Percentiles rank a stretch among this genome's conserved stretches.
These are phyloP conservation scores for Hetaerina titia DNA, from an alignment of 2,888 invertebrate genomes.

Conservation along the genomic window DNA sequence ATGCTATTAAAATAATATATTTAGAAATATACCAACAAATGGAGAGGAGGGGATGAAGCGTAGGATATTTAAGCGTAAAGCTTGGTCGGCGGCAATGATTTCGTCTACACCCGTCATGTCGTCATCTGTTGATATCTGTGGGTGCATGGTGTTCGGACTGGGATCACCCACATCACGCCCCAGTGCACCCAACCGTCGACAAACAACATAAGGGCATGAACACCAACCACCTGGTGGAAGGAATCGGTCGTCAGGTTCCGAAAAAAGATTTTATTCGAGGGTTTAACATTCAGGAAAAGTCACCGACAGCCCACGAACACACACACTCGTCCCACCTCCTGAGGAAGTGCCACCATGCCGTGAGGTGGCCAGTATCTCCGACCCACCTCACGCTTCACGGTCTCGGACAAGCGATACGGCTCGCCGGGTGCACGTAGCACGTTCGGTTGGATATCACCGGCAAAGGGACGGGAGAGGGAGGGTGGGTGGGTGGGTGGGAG, in stretches of 20 bases:
- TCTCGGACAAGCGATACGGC: slow-evolving; percentile 53
- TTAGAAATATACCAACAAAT: too few relatives aligned
- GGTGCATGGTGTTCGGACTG: neutral
- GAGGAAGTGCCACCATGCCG: neutral
- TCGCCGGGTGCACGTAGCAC: slow-evolving; percentile 54
- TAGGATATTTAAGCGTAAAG: neutral
- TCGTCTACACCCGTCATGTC: neutral
- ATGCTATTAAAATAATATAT: too few relatives aligned
- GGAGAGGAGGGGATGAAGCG: neutral
- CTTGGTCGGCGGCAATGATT: neutral
- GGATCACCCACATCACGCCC: slow-evolving; percentile 20
- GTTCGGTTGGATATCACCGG: slow-evolving; percentile 47
- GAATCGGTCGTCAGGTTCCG: neutral
- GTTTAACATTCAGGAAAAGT: neutral
- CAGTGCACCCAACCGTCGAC: neutral
- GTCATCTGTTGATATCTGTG: neutral
- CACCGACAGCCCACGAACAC: neutral
- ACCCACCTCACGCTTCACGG: neutral
- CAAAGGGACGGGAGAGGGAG: neutral
- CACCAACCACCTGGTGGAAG: neutral
- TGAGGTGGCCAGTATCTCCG: neutral
- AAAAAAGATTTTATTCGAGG: neutral
- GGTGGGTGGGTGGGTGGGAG: neutral
- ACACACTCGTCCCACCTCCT: neutral
- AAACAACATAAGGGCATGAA: neutral